Evolutionary conservation across 2,888 invertebrate genomes (phyloP), one percentile per base, ranked within the genome.

Genomic region (Agriotes lineatus): DNA sequence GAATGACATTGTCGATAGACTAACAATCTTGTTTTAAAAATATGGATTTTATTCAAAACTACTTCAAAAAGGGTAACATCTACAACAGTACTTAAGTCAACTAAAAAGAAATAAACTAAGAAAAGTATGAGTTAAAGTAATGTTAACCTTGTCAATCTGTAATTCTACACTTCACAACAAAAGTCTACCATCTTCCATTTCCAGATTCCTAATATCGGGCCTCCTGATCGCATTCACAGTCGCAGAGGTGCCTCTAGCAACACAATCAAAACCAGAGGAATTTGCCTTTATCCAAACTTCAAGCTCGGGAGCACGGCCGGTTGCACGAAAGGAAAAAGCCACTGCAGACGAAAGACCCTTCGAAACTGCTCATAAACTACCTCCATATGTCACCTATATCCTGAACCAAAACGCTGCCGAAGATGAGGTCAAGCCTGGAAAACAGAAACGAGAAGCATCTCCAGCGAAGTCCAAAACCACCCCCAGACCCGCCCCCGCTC

Each of bases 331-430:
- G 74, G 82, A 81, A 58, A 81, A 82, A 65, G 67, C 71, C 0
- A 70, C 71, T 14, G 72, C 70, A n/a, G 73, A 81, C 50, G 79
- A 79, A 50, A 78, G 80, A 50, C 82, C 82, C 7, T 93, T 92
- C 77, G 92, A 92, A 83, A 91, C 92, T 1, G 86, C 93, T 1
- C 93, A 93, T 80, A 93, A 93, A 83, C 87, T 91, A 73, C 90
- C 90, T 0, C 87, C 82, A 14, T 80, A 79, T n/a, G 65, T 85
- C n/a, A 81, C 81, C 1, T 84, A 80, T 61, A 77, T 80, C 45
- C 68, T 82, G 1, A 82, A 82, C 16, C 79, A 82, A n/a, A 79
- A 80, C 22, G 81, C 80, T 1, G 79, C 81, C n/a, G 82, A 82
- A 12, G 72, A 79, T 76, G 57, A 77, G 75, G 61, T 75, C 0